Conservation (phyloP, 2,113 vertebrate genomes). For the Crotalus horridus region DNA sequence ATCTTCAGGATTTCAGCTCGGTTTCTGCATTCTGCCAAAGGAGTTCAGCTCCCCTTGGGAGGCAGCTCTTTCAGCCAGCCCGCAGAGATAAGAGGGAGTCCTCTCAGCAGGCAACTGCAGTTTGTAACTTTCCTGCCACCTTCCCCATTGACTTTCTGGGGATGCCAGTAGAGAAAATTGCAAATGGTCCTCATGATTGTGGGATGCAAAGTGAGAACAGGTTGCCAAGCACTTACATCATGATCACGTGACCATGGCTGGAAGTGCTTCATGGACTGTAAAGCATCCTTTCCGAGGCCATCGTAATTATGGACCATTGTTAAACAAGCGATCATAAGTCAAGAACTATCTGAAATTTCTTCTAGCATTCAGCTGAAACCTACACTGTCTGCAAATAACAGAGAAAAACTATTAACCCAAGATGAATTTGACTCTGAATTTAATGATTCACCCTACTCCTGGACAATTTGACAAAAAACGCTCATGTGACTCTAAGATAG, state of each 20-base stretch:
- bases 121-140: neutral
- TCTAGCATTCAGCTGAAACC: neutral
- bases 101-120: neutral
- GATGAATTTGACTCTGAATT: neutral
- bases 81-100: neutral
- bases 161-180: neutral
- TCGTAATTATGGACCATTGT: neutral
- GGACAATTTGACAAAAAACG: neutral
- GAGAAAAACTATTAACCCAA: neutral
- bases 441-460: neutral
- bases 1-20: neutral
- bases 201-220: neutral
- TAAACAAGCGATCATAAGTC: neutral
- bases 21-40: neutral
- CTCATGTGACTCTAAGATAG: neutral
- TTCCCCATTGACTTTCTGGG: neutral
- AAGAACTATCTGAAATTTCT: neutral
- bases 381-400: neutral
- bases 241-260: neutral
- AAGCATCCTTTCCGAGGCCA: neutral
- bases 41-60: neutral
- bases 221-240: neutral
- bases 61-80: neutral
- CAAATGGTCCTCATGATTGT: neutral
- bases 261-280: neutral